These are phyloP conservation scores for Cyanocitta stelleri DNA, from an alignment of 2,113 vertebrate genomes.

Conservation along the genomic window DNA sequence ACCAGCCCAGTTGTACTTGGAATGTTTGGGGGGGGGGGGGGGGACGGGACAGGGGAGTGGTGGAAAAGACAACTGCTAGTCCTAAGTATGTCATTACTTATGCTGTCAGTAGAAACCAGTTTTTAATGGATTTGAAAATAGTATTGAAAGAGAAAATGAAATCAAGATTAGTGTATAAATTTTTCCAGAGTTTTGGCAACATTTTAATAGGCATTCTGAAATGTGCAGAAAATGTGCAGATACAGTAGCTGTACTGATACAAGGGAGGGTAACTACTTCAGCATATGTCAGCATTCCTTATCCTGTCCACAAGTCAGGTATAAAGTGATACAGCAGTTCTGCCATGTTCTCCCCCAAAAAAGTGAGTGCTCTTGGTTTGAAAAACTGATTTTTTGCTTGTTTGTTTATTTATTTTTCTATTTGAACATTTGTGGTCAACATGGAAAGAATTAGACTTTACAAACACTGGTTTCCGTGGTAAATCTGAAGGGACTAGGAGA, in stretches of 20 bases:
- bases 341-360: not conserved
- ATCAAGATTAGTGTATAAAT: not conserved
- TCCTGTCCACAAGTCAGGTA: not conserved
- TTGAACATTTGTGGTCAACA: not conserved
- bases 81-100: not conserved
- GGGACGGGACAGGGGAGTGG: too few species aligned
- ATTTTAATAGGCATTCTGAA: not conserved
- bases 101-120: not conserved
- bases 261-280: not conserved
- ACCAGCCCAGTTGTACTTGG: not conserved
- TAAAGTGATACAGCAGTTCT: not conserved
- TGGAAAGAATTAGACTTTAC: not conserved
- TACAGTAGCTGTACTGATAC: not conserved
- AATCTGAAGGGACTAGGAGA: not conserved
- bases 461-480: not conserved
- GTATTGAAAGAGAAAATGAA: not conserved
- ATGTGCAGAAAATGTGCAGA: not conserved
- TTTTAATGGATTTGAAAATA: not conserved
- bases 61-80: not conserved
- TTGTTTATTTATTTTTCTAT: not conserved
- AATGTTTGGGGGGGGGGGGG: not conserved
- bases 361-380: not conserved
- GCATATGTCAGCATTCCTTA: not conserved
- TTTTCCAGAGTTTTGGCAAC: not conserved
- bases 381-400: not conserved